Conservation (phyloP, 2,888 invertebrate genomes). For the Chaetogeoica ovagalla region DNA sequence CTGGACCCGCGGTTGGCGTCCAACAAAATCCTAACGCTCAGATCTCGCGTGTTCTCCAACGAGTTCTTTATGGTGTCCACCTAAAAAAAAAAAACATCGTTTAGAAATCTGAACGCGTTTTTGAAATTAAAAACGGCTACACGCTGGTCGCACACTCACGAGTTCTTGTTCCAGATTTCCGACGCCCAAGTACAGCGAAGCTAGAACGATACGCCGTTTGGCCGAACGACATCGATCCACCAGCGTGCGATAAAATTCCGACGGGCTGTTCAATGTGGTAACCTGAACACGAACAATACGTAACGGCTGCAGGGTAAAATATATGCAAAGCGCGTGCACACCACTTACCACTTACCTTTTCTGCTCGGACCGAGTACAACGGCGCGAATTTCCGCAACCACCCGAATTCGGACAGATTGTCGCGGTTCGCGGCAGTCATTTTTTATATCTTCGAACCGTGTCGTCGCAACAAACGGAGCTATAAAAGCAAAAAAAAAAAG, state of each 20-base stretch:
- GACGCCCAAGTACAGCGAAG: slow-evolving; percentile 91
- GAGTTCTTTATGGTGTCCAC: slow-evolving; percentile 69
- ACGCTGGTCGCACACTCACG: slow-evolving; percentile 60
- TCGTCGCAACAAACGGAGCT: too few species aligned
- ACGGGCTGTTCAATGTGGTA: slow-evolving; percentile 73
- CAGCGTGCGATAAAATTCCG: slow-evolving; percentile 75
- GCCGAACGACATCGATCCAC: slow-evolving; percentile 70
- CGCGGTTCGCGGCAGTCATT: background rate
- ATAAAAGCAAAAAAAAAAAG: too few species aligned
- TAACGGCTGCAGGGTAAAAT: too few species aligned
- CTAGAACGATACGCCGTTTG: slow-evolving; percentile 74
- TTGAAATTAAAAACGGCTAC: background rate
- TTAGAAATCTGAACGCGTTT: background rate
- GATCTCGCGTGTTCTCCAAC: slow-evolving; percentile 62
- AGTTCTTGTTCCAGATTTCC: slow-evolving; percentile 79
- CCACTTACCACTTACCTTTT: slow-evolving; percentile 26
- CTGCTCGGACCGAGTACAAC: background rate
- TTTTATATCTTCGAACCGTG: background rate
- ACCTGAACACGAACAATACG: slow-evolving; percentile 57
- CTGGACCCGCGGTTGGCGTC: slow-evolving; percentile 90
- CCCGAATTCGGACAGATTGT: slow-evolving; percentile 10
- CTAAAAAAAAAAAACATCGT: slow-evolving; percentile 56
- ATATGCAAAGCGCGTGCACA: background rate
- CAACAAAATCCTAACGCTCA: slow-evolving; percentile 77
- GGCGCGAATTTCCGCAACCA: slow-evolving; percentile 36